A percentile compares a stretch with the other conserved stretches of the same genome.
phyloP scores from a whole-genome alignment of 2,888 invertebrate genomes.

The Catocala nupta region DNA sequence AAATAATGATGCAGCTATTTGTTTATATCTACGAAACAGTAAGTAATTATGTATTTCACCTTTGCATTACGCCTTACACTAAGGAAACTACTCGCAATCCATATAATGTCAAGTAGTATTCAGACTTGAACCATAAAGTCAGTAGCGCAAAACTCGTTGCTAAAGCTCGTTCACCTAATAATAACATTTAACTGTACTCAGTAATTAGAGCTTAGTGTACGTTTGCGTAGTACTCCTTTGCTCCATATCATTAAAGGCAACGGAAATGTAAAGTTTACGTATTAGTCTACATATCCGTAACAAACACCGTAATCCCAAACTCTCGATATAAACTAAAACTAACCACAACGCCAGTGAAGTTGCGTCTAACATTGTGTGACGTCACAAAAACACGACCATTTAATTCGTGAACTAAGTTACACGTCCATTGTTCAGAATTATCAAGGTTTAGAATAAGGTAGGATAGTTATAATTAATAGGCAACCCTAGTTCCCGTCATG shows the following conservation, averaged over 20 bases:
- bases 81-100: no score
- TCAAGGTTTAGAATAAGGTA: conserved; percentile 47
- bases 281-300: conserved; percentile 20
- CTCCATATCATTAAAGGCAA: conserved; percentile 9
- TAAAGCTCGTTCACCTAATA: conserved; percentile 9
- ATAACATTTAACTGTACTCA: conserved; percentile 4
- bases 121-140: no score
- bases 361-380: conserved; percentile 23
- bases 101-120: no score
- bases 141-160: conserved; percentile 4
- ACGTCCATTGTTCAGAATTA: conserved; percentile 33
- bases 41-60: no score
- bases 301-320: conserved; percentile 15
- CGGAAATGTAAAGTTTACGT: conserved; percentile 8
- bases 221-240: conserved; percentile 11
- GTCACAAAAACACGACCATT: conserved; percentile 45
- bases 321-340: conserved; percentile 30
- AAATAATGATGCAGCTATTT: no score
- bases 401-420: conserved; percentile 41
- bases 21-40: no score
- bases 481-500: conserved; percentile 52
- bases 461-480: conserved; percentile 64
- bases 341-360: conserved; percentile 34
- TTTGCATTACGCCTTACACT: no score
- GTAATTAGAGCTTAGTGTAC: conserved; percentile 10